Evolutionary conservation across 2,113 vertebrate species (phyloP).

Genomic region (Oxyura jamaicensis): DNA sequence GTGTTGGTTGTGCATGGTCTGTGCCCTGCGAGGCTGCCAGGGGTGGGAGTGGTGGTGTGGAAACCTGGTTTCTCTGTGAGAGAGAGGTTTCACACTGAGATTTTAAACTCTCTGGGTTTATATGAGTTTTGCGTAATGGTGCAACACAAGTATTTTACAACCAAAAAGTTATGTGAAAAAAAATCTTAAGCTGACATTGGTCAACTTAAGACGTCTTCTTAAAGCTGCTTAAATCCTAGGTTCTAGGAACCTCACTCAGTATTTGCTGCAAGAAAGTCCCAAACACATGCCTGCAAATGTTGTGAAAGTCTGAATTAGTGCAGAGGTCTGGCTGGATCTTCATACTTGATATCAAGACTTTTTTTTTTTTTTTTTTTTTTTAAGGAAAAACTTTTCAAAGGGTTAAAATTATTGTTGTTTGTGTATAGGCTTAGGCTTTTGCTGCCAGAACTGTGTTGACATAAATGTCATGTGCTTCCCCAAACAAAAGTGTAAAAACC

Average conservation of each 20-base stretch:
- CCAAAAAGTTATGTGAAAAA: not conserved
- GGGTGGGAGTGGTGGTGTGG: not conserved
- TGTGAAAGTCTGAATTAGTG: not conserved
- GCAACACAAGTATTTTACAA: not conserved
- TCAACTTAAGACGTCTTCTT: not conserved
- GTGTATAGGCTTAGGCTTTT: not conserved
- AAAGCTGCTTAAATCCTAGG: not conserved
- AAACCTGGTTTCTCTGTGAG: not conserved
- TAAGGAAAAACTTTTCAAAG: not conserved
- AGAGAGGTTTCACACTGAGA: not conserved
- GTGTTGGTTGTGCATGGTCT: not conserved
- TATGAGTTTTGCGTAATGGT: not conserved
- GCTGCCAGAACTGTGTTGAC: not conserved
- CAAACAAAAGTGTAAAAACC: constrained; percentile 16
- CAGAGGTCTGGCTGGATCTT: not conserved
- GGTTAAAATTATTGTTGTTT: not conserved
- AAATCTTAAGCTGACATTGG: not conserved
- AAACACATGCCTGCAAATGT: not conserved
- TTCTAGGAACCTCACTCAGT: not conserved
- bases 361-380: not conserved
- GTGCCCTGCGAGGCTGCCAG: fast-evolving
- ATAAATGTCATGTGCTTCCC: not conserved
- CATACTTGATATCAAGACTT: not conserved
- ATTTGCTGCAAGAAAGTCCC: not conserved
- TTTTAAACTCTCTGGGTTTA: not conserved